Percentiles rank a stretch among this genome's conserved stretches.
Evolutionary conservation across 2,888 invertebrate species (phyloP).

Genomic region (Hipparchia semele): DNA sequence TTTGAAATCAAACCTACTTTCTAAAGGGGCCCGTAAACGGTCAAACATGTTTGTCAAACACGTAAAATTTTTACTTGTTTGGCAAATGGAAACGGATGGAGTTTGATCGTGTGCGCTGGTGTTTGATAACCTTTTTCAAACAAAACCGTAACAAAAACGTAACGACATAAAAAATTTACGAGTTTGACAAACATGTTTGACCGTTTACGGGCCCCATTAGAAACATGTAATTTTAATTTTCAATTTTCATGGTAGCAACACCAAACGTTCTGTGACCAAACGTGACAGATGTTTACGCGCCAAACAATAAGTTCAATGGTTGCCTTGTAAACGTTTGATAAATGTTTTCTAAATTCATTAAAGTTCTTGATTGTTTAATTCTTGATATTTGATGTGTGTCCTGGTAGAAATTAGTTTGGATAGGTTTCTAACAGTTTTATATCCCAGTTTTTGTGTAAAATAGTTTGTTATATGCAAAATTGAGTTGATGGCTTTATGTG

Average conservation of each 20-base stretch:
- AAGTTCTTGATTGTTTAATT: constrained; percentile 1
- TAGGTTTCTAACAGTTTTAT: neutral
- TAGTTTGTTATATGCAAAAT: neutral
- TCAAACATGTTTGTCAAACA: too few relatives aligned
- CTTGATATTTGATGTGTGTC: neutral
- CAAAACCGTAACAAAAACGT: too few relatives aligned
- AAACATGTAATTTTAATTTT: too few relatives aligned
- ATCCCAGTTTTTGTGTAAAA: neutral
- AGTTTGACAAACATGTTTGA: too few relatives aligned
- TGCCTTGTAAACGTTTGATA: constrained; percentile 56
- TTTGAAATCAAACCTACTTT: too few relatives aligned
- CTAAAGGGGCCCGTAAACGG: too few relatives aligned
- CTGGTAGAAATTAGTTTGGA: neutral
- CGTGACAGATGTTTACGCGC: constrained; percentile 81
- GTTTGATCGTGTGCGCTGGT: too few relatives aligned
- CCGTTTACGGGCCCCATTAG: too few relatives aligned
- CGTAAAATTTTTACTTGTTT: too few relatives aligned
- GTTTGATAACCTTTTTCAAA: too few relatives aligned
- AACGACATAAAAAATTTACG: too few relatives aligned
- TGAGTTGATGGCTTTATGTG: constrained; percentile 18
- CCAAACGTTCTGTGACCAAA: constrained; percentile 29
- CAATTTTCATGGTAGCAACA: constrained; percentile 41
- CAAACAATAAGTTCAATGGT: constrained; percentile 72
- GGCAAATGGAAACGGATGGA: too few relatives aligned
- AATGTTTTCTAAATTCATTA: constrained; percentile 38